phyloP scores from a whole-genome alignment of 2,113 vertebrate genomes.

The Tragulus kanchil region DNA sequence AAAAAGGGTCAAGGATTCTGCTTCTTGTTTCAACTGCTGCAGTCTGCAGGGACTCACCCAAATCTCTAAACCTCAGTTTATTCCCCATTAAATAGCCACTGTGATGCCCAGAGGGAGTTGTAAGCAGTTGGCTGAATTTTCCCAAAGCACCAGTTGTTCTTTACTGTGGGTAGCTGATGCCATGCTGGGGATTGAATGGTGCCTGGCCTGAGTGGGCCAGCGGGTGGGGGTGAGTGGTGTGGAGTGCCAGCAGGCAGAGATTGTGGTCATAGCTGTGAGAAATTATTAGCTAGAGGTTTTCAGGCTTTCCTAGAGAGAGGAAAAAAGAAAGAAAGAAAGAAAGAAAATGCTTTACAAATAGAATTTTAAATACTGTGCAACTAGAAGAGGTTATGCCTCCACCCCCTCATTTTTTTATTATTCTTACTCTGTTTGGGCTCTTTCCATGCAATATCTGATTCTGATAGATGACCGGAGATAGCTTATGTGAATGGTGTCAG shows the following conservation, averaged over 20 bases:
- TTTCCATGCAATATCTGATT: background rate
- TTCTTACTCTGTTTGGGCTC: background rate
- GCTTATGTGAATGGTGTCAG: too few species aligned
- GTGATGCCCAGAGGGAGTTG: constrained; percentile 25
- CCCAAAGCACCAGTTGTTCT: constrained; percentile 65
- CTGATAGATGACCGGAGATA: too few species aligned
- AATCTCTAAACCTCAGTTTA: constrained; percentile 52
- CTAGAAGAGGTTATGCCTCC: background rate
- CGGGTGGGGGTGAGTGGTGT: background rate
- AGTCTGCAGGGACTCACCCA: background rate
- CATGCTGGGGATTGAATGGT: constrained; percentile 50
- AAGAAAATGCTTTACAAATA: constrained; percentile 62
- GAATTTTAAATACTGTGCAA: constrained; percentile 41
- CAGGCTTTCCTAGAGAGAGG: constrained; percentile 70
- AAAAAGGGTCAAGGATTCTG: constrained; percentile 34
- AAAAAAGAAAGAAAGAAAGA: constrained; percentile 49
- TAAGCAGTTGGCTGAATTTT: constrained; percentile 58
- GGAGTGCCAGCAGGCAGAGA: constrained; percentile 59
- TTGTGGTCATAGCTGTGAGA: constrained; percentile 47
- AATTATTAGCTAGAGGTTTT: constrained; percentile 68
- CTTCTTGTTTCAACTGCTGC: constrained; percentile 33
- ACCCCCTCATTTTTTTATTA: background rate
- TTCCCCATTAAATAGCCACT: constrained; percentile 37
- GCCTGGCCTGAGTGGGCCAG: background rate
- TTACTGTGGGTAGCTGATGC: background rate